Evolutionary conservation across 2,797 vertebrate species (phyloP).

Genomic region (Martes flavigula): DNA sequence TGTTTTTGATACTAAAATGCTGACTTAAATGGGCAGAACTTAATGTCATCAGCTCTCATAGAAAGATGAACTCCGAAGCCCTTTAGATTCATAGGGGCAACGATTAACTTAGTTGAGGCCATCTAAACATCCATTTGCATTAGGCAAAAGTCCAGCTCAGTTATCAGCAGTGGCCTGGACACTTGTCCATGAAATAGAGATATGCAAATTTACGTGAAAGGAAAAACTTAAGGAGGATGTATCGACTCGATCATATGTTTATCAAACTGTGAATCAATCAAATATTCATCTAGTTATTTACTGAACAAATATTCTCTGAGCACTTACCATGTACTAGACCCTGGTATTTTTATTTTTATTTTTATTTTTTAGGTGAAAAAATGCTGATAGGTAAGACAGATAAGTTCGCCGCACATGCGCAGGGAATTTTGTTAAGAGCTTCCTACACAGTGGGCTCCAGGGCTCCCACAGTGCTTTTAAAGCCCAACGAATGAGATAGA

Average conservation of each 20-base stretch:
- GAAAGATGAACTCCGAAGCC: not conserved
- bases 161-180: not conserved
- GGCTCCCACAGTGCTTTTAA: too few species aligned
- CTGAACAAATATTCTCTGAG: not conserved
- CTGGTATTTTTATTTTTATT: not conserved
- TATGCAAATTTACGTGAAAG: not conserved
- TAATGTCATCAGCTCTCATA: not conserved
- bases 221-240: not conserved
- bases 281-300: not conserved
- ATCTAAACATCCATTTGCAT: not conserved
- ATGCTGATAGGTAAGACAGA: not conserved
- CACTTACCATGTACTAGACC: not conserved
- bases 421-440: not conserved
- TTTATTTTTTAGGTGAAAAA: not conserved
- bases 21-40: not conserved
- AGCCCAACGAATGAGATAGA: not conserved
- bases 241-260: not conserved
- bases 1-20: conserved; percentile 1
- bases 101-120: not conserved
- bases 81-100: not conserved
- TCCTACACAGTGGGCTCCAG: not conserved
- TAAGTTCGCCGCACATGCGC: not conserved
- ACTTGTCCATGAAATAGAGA: not conserved
- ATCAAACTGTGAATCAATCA: not conserved
- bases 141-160: not conserved